Evolutionary conservation across 2,797 vertebrate genomes (phyloP).

Genomic region (Gymnopithys bicolor): DNA sequence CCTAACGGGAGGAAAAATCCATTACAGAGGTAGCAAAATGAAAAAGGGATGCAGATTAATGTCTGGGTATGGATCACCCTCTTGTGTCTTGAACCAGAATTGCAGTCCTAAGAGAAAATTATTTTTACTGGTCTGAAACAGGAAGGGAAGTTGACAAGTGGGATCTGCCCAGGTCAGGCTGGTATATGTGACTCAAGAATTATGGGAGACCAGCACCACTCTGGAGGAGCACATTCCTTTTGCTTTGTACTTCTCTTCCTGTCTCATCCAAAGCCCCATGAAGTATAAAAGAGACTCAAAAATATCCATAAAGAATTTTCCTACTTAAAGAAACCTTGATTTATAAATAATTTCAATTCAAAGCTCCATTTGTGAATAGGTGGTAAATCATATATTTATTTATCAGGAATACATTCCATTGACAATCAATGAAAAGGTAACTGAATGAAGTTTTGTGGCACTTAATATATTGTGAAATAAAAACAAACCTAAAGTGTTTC

Average conservation of each 20-base stretch:
- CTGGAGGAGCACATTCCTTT: not conserved
- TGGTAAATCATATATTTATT: constrained; percentile 9
- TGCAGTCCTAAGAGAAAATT: not conserved
- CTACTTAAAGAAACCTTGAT: not conserved
- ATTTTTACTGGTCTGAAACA: not conserved
- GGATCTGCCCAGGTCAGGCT: not conserved
- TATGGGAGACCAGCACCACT: not conserved
- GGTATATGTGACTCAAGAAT: not conserved
- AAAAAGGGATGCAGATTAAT: not conserved
- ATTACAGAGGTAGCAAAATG: not conserved
- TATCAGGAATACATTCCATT: not conserved
- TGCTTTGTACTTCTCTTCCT: not conserved
- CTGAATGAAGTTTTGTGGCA: not conserved
- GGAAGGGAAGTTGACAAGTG: not conserved
- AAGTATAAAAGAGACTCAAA: not conserved
- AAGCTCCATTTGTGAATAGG: not conserved
- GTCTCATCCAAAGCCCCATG: not conserved
- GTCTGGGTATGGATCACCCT: not conserved
- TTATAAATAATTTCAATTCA: not conserved
- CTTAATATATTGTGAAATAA: not conserved
- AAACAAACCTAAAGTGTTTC: not conserved
- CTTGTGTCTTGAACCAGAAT: constrained; percentile 26
- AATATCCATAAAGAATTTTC: not conserved
- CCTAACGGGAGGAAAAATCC: not conserved
- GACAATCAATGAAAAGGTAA: not conserved